Evolutionary conservation across 2,888 invertebrate genomes (phyloP), one percentile per base, ranked within the genome.

Genomic region (Tuberolachnus salignus): DNA sequence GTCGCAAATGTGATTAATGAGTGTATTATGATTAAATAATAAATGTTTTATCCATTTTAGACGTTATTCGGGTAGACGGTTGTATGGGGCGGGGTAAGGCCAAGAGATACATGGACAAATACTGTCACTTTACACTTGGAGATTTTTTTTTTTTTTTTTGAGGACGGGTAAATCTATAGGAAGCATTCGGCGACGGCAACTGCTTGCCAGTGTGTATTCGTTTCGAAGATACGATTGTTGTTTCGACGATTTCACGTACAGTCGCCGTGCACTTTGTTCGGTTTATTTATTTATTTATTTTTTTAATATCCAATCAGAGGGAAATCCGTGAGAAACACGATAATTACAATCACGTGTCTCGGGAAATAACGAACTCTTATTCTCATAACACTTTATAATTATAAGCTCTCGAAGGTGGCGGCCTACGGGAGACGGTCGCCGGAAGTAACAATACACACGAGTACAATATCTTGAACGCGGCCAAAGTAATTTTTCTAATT

Each of bases 401-500:
- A 34, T 14, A 26, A n/a, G 44, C 63, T 3, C 19, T 19, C 34
- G 34, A 16, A 1, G 42, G 19, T n/a, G n/a, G 19, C 19, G 51
- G 67, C 69, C 16, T 14, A 21, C 6, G 51, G 26, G 26, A 13
- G 42, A 23, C 34, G 34, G 34, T 69, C 69, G 13, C 69, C 69
- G 53, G 69, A 69, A 55, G 42, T 55, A 3, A 34, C 69, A 16
- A 26, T 23, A 9, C 34, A 42, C 1, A 16, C 14, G 13, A 19
- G 14, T 34, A 69, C 69, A 69, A 69, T 69, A 49, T 53, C 19
- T 19, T 23, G 19, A 53, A 53, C 34, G 19, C 3, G 6, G 34
- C 42, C 53, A 9, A 42, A 19, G 69, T 69, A 19, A 57, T 70
- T 70, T n/a, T 55, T 70, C 23, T 53, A 70, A 70, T 70, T 23